Evolutionary conservation across 2,797 vertebrate genomes (phyloP).

Genomic region (Dermochelys coriacea): DNA sequence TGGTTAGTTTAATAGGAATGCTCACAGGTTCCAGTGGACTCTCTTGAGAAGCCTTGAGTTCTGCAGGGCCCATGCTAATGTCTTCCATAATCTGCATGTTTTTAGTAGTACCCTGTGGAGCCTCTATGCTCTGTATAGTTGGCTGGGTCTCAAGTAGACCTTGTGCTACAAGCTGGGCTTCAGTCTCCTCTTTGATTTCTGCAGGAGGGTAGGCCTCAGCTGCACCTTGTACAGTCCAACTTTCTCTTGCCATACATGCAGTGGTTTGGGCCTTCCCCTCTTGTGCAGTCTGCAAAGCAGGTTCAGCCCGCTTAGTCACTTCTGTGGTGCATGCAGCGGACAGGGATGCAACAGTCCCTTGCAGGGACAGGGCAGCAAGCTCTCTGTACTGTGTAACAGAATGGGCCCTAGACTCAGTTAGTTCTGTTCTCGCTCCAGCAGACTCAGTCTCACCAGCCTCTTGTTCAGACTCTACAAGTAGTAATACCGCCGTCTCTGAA

Average conservation of each 20-base stretch:
- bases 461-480: not conserved
- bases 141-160: not conserved
- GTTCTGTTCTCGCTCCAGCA: not conserved
- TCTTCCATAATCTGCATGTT: not conserved
- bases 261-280: not conserved
- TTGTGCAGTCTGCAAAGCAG: not conserved
- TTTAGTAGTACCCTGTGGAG: not conserved
- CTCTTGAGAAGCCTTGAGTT: not conserved
- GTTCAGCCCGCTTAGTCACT: not conserved
- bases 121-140: not conserved
- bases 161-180: not conserved
- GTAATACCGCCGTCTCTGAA: not conserved
- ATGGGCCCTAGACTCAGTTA: rapidly evolving
- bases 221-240: not conserved
- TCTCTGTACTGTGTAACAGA: not conserved
- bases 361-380: not conserved
- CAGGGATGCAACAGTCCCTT: too few species aligned
- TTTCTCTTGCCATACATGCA: not conserved
- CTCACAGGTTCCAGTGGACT: not conserved
- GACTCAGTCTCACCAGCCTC: not conserved
- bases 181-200: not conserved
- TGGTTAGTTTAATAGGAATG: too few species aligned
- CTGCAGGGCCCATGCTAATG: not conserved
- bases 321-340: rapidly evolving
- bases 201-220: not conserved